phyloP scores from a whole-genome alignment of 2,888 invertebrate species.

The Mantis religiosa region DNA sequence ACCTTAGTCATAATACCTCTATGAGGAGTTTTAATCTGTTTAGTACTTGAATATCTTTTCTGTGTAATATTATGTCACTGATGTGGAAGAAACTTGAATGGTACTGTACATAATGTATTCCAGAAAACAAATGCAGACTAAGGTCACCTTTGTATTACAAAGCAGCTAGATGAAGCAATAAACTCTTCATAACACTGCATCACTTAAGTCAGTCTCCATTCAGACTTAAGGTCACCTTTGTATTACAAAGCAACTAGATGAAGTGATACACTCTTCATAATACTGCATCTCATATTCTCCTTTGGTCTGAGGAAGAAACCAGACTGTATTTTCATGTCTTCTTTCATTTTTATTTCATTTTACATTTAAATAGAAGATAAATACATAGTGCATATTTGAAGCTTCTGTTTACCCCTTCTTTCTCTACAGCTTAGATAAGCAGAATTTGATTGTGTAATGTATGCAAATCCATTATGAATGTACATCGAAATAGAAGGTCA shows the following conservation, averaged over 20 bases:
- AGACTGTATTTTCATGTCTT: not conserved
- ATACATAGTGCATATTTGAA: not conserved
- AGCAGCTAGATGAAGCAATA: not conserved
- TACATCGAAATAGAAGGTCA: too few species aligned
- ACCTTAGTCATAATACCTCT: too few species aligned
- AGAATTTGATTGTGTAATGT: too few species aligned
- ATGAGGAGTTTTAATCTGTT: too few species aligned
- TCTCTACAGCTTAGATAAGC: too few species aligned
- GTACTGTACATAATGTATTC: not conserved
- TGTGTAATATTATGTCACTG: too few species aligned
- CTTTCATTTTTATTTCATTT: not conserved
- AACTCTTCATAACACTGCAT: not conserved
- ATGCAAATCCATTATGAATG: too few species aligned
- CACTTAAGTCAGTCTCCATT: not conserved
- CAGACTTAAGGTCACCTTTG: not conserved
- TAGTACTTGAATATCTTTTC: too few species aligned
- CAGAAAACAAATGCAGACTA: not conserved
- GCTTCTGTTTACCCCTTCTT: not conserved
- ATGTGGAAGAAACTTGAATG: not conserved
- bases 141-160: not conserved
- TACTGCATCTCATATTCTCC: not conserved
- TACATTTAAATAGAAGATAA: not conserved
- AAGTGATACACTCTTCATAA: not conserved
- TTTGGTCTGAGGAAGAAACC: not conserved
- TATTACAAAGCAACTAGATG: not conserved